These are phyloP conservation scores for Drosophila sordidula DNA, from an alignment of 2,888 invertebrate species.

Conservation along the genomic window DNA sequence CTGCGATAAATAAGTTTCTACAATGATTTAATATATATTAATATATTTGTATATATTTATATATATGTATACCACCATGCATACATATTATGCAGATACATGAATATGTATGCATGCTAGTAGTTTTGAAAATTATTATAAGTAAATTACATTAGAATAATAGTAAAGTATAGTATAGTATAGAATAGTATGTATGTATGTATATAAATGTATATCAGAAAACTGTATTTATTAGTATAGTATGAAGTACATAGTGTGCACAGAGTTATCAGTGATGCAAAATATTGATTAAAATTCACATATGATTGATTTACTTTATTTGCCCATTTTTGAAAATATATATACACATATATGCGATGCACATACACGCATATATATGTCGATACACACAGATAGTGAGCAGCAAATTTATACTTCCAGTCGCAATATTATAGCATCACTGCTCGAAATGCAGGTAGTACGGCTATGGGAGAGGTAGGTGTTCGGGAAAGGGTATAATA, in stretches of 20 bases:
- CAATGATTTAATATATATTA: constrained; percentile 24
- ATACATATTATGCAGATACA: not conserved
- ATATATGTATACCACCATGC: not conserved
- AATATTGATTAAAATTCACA: no score
- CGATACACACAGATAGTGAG: no score
- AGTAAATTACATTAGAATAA: constrained; percentile 5
- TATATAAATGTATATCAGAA: not conserved
- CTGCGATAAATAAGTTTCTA: constrained; percentile 34
- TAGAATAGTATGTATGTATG: not conserved
- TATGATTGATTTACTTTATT: no score
- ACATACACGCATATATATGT: no score
- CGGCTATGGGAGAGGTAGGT: not conserved
- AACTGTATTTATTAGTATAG: no score
- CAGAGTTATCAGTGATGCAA: not conserved
- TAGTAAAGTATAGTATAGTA: constrained; percentile 1
- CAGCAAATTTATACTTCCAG: no score
- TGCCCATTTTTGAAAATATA: no score
- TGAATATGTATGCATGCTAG: constrained; percentile 11
- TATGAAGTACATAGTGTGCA: not conserved
- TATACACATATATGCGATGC: no score
- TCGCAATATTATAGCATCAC: not conserved
- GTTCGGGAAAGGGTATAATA: not conserved
- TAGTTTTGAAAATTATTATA: constrained; percentile 2
- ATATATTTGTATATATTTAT: constrained; percentile 12
- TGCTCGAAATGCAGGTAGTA: not conserved